phyloP scores from a whole-genome alignment of 37 sponge, comb jelly and placozoan species.

The Theonella swinhoei region DNA sequence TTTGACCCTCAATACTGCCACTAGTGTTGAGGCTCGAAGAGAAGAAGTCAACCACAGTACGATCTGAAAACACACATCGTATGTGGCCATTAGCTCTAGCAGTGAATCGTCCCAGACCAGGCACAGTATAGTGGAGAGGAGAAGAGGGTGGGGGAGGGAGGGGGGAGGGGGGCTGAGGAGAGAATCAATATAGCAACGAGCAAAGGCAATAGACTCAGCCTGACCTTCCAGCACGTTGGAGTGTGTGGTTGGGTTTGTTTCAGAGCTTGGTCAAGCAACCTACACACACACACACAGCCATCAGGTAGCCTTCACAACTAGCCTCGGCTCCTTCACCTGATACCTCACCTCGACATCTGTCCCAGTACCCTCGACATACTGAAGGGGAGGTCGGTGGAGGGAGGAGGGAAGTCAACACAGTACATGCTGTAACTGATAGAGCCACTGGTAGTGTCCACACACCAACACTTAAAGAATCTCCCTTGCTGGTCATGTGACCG shows the following conservation, averaged over 20 bases:
- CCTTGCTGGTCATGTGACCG: slow-evolving; percentile 34
- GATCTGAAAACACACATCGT: slow-evolving; percentile 10
- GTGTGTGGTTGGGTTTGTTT: not conserved
- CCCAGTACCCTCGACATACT: not conserved
- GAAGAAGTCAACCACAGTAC: slow-evolving; percentile 19
- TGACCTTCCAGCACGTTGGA: slow-evolving; percentile 7
- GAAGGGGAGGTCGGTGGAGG: not conserved
- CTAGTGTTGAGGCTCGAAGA: not conserved
- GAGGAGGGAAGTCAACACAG: slow-evolving; percentile 8
- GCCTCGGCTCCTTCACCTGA: too few species aligned
- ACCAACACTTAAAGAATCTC: slow-evolving; percentile 37
- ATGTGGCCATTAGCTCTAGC: slow-evolving; percentile 21
- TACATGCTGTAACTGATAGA: not conserved
- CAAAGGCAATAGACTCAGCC: not conserved
- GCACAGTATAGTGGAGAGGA: slow-evolving; percentile 7
- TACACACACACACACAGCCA: not conserved
- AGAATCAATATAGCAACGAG: not conserved
- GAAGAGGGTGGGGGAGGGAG: not conserved
- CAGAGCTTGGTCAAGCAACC: not conserved
- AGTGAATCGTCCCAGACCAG: slow-evolving; percentile 35
- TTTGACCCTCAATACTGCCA: not conserved
- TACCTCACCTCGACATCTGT: not conserved
- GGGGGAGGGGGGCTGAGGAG: not conserved
- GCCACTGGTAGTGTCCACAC: not conserved
- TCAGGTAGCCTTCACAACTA: too few species aligned